Evolutionary conservation across 2,113 vertebrate genomes (phyloP).

Genomic region (Pygoscelis antarcticus): DNA sequence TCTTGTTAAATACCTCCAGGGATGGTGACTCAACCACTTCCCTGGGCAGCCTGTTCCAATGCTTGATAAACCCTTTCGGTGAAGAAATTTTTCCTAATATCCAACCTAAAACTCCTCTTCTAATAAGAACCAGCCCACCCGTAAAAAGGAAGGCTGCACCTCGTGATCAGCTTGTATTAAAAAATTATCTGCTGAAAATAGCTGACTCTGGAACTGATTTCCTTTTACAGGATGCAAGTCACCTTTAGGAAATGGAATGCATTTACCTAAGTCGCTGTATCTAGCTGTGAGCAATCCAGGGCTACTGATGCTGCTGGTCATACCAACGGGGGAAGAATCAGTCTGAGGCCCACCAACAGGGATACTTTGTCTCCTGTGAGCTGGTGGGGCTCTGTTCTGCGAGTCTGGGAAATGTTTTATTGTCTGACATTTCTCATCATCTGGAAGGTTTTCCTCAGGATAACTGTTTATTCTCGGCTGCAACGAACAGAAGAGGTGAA

Average conservation of each 20-base stretch:
- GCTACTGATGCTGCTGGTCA: constrained; percentile 86
- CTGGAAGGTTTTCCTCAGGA: constrained; percentile 83
- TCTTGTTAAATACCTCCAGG: not conserved
- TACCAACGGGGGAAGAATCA: constrained; percentile 76
- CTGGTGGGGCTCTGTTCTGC: constrained; percentile 76
- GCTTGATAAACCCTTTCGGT: not conserved
- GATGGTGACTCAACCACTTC: not conserved
- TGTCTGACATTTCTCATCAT: constrained; percentile 85
- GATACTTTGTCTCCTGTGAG: constrained; percentile 86
- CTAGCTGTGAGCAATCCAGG: constrained; percentile 77
- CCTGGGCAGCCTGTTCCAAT: not conserved
- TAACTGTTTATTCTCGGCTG: constrained; percentile 87
- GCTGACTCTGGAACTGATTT: not conserved
- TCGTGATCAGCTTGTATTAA: not conserved
- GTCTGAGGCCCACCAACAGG: constrained; percentile 81
- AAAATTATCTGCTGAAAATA: not conserved
- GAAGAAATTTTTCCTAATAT: not conserved
- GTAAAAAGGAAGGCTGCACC: not conserved
- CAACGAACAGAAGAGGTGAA: not conserved
- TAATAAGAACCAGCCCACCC: not conserved
- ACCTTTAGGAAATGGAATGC: not conserved
- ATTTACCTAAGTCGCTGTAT: constrained; percentile 73
- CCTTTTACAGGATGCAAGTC: not conserved
- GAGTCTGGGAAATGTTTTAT: constrained; percentile 85
- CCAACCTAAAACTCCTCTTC: not conserved